Conservation (phyloP, 1,140 invertebrate species). For the Drosophila ficusphila region DNA sequence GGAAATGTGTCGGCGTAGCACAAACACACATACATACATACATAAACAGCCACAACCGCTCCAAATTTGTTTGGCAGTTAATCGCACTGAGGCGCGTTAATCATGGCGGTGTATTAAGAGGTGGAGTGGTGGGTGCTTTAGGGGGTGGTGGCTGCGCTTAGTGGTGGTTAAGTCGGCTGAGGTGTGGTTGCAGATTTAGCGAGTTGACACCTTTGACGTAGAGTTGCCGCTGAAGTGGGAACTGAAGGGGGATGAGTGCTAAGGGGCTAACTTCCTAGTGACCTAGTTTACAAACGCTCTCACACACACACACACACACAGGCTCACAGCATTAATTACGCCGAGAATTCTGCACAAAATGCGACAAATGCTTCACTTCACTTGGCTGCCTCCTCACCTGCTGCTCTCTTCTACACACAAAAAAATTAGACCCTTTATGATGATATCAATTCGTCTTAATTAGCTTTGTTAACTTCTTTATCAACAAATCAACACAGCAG, state of each 20-base stretch:
- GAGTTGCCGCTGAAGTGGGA: constrained; percentile 17
- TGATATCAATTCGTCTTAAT: not conserved
- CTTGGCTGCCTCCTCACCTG: constrained; percentile 49
- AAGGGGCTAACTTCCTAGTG: constrained; percentile 69
- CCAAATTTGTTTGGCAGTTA: constrained; percentile 47
- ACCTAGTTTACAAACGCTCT: constrained; percentile 62
- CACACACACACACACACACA: constrained; percentile 35
- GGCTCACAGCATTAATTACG: constrained; percentile 65
- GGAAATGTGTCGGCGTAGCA: constrained; percentile 36
- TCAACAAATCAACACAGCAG: too few relatives aligned
- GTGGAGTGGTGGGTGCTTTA: not conserved
- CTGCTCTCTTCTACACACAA: not conserved
- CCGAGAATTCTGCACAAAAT: constrained; percentile 49
- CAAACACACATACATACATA: too few relatives aligned
- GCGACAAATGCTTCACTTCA: constrained; percentile 52
- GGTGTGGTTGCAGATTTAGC: constrained; percentile 48
- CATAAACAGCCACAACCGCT: constrained; percentile 23
- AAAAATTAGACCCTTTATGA: not conserved
- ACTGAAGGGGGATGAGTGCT: not conserved
- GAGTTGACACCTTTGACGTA: constrained; percentile 41
- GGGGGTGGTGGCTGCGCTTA: not conserved
- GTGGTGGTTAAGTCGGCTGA: constrained; percentile 2
- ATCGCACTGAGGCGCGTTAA: constrained; percentile 46
- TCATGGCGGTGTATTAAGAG: constrained; percentile 18
- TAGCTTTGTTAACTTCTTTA: not conserved